A percentile compares a stretch with the other conserved stretches of the same genome.
Conservation (phyloP, 2,113 vertebrate genomes). For the Cynocephalus volans region DNA sequence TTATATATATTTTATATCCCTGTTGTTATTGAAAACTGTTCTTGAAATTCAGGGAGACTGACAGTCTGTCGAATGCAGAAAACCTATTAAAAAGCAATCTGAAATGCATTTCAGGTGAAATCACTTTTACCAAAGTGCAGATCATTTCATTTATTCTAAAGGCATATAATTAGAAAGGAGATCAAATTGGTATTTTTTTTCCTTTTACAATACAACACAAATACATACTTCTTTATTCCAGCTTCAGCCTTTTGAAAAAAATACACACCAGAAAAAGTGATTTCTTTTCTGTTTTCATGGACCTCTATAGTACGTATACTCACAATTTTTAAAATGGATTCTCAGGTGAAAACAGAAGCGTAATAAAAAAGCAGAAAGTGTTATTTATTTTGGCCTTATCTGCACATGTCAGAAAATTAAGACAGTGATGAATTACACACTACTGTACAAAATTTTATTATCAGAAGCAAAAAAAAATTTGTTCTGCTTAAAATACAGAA, state of each 20-base stretch:
- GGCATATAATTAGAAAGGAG: conserved; percentile 82
- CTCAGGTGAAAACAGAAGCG: conserved; percentile 78
- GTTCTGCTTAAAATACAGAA: conserved; percentile 90
- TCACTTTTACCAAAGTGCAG: conserved; percentile 85
- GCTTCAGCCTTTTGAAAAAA: conserved; percentile 68
- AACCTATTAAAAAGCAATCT: conserved; percentile 88
- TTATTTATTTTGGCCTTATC: conserved; percentile 84
- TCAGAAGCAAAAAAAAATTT: conserved; percentile 89
- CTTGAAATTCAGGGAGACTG: conserved; percentile 82
- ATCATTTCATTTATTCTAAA: conserved; percentile 87
- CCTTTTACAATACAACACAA: conserved; percentile 61
- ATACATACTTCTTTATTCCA: conserved; percentile 66
- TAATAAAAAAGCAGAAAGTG: conserved; percentile 75
- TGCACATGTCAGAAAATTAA: conserved; percentile 86
- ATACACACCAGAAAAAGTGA: conserved; percentile 62
- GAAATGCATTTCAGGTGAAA: conserved; percentile 87
- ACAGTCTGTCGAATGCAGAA: conserved; percentile 82
- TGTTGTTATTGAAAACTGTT: conserved; percentile 88
- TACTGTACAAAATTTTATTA: conserved; percentile 91
- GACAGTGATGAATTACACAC: conserved; percentile 88
- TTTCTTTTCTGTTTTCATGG: conserved; percentile 60
- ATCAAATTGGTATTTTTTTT: conserved; percentile 40
- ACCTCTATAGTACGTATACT: neutral
- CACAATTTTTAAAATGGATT: conserved; percentile 77
- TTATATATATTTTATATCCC: conserved; percentile 84